A percentile compares a stretch with the other conserved stretches of the same genome.
Conservation (phyloP, 2,888 invertebrate species). For the Coleophora flavipennella region DNA sequence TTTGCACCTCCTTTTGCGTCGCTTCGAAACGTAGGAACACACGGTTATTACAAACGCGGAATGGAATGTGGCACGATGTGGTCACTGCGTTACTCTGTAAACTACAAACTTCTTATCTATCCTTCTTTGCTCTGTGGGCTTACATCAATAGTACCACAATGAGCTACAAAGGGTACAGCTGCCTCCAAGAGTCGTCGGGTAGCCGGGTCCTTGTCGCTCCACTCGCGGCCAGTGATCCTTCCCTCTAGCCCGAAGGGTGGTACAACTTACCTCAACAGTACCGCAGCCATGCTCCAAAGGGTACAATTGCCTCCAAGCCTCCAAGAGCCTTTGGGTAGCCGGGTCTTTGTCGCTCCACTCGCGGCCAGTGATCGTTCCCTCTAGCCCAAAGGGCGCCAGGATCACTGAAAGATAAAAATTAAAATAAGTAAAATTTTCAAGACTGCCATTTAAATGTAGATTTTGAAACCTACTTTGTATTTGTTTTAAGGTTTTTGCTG, state of each 20-base stretch:
- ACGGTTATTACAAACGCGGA: no score
- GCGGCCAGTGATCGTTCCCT: slow-evolving; percentile 92
- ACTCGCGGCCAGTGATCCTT: slow-evolving; percentile 88
- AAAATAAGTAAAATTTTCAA: no score
- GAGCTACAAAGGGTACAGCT: slow-evolving; percentile 90
- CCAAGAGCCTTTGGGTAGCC: slow-evolving; percentile 82
- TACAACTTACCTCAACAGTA: slow-evolving; percentile 72
- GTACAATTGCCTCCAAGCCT: slow-evolving; percentile 97
- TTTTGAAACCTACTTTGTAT: no score
- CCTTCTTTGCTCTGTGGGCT: no score
- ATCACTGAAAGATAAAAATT: slow-evolving; percentile 76
- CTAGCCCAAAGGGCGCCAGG: slow-evolving; percentile 94
- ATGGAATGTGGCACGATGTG: no score
- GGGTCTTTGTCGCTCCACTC: slow-evolving; percentile 80
- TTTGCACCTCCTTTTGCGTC: no score
- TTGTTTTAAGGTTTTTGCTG: no score
- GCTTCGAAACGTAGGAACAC: no score
- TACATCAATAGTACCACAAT: slow-evolving; percentile 75
- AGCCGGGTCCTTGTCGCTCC: slow-evolving; percentile 78
- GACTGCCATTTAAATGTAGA: no score
- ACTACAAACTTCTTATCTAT: no score
- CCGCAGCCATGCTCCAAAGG: slow-evolving; percentile 79
- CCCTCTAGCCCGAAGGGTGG: slow-evolving; percentile 96
- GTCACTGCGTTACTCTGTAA: no score
- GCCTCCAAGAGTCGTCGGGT: slow-evolving; percentile 92